Conservation (phyloP, 2,797 vertebrate genomes). For the Dermochelys coriacea region DNA sequence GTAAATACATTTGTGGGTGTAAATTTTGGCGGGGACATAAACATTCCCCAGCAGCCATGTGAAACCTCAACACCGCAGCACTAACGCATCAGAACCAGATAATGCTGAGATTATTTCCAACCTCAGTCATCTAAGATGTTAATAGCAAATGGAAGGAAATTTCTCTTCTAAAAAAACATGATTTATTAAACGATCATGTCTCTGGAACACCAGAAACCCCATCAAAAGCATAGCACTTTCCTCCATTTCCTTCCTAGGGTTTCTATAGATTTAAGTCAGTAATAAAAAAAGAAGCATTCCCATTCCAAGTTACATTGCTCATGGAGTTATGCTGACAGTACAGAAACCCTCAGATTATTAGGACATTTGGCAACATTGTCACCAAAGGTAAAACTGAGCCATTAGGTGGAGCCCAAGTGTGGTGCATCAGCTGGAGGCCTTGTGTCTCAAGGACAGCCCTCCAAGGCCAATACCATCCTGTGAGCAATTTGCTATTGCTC, state of each 20-base stretch:
- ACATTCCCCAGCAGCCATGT: background rate
- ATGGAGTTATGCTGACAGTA: background rate
- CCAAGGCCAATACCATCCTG: background rate
- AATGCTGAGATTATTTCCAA: background rate
- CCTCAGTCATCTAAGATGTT: background rate
- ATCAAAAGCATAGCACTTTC: background rate
- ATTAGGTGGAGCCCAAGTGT: background rate
- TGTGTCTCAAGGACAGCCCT: background rate
- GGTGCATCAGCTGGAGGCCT: background rate
- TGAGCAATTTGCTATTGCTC: background rate
- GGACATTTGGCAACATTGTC: background rate
- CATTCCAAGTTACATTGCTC: background rate
- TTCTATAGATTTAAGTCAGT: background rate
- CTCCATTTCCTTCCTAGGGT: background rate
- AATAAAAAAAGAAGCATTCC: background rate
- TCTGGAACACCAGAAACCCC: background rate
- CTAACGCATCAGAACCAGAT: background rate
- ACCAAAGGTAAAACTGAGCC: background rate
- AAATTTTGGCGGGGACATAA: background rate
- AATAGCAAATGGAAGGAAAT: background rate
- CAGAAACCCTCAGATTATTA: background rate
- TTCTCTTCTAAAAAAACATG: background rate
- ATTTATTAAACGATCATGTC: background rate
- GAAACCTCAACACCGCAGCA: background rate
- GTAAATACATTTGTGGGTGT: background rate